These are phyloP conservation scores for Laticauda colubrina DNA, from an alignment of 2,113 vertebrate species.

Conservation along the genomic window DNA sequence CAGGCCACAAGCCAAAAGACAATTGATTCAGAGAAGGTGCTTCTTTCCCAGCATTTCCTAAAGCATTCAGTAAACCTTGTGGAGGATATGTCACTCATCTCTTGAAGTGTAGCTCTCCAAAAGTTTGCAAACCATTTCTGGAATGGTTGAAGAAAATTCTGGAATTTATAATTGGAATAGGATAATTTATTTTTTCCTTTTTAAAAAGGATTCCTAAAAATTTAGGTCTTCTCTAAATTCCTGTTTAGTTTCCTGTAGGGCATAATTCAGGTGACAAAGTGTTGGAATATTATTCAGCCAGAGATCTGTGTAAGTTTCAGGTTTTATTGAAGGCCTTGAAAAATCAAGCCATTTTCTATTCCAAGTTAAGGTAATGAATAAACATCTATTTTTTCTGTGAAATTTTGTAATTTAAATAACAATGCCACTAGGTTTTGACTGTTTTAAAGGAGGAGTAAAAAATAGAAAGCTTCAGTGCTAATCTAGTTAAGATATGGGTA, in stretches of 20 bases:
- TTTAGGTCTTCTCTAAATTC: not conserved
- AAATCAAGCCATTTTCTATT: not conserved
- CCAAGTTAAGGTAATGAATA: not conserved
- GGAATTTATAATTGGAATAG: not conserved
- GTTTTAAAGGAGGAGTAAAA: not conserved
- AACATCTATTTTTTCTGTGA: not conserved
- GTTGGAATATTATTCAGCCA: not conserved
- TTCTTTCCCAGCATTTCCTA: not conserved
- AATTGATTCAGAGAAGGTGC: not conserved
- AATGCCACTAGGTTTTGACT: not conserved
- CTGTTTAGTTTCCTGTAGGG: not conserved
- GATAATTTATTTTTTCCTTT: not conserved
- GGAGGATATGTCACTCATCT: not conserved
- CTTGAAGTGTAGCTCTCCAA: not conserved
- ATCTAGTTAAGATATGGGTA: not conserved
- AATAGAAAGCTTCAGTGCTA: not conserved
- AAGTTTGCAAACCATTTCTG: not conserved
- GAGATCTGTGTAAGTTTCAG: not conserved
- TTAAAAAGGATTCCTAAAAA: not conserved
- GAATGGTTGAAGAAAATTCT: too few relatives aligned
- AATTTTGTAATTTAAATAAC: not conserved
- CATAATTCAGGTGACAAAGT: not conserved
- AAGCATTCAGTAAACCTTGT: not conserved
- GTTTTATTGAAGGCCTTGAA: not conserved
- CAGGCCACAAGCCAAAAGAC: not conserved